Percentiles rank a stretch among this genome's conserved stretches.
These are phyloP conservation scores for Montipora capricornis DNA, from an alignment of 64 coral and sea anemone genomes.

Conservation along the genomic window DNA sequence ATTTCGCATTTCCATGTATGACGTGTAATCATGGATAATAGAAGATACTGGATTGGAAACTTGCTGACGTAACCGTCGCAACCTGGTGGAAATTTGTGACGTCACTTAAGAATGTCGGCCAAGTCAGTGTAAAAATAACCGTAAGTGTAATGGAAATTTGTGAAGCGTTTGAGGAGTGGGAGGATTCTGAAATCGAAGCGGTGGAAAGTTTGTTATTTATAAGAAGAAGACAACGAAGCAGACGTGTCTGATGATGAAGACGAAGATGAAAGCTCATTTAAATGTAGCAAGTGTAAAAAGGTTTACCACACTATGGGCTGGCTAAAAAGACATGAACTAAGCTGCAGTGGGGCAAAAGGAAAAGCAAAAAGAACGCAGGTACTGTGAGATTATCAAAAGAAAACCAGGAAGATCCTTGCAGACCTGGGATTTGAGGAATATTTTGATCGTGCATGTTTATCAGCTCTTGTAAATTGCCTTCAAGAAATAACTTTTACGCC, in stretches of 20 bases:
- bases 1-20: no score
- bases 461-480: not conserved
- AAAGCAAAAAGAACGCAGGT: not conserved
- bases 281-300: slow-evolving; percentile 10
- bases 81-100: no score
- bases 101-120: no score
- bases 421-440: slow-evolving; percentile 12
- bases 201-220: no score
- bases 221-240: not conserved
- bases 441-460: not conserved
- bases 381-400: not conserved
- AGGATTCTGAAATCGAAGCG: no score
- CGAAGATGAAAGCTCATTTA: not conserved
- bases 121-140: no score
- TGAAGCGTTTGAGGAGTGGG: no score
- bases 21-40: no score
- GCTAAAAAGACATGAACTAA: slow-evolving; percentile 12
- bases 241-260: not conserved
- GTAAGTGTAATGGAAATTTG: no score
- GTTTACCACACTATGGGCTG: not conserved
- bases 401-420: slow-evolving; percentile 13
- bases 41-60: no score
- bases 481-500: not conserved
- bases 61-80: no score
- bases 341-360: not conserved